Evolutionary conservation across 2,113 vertebrate species (phyloP), one percentile per base, ranked within the genome.

Genomic region (Tamias sibiricus): DNA sequence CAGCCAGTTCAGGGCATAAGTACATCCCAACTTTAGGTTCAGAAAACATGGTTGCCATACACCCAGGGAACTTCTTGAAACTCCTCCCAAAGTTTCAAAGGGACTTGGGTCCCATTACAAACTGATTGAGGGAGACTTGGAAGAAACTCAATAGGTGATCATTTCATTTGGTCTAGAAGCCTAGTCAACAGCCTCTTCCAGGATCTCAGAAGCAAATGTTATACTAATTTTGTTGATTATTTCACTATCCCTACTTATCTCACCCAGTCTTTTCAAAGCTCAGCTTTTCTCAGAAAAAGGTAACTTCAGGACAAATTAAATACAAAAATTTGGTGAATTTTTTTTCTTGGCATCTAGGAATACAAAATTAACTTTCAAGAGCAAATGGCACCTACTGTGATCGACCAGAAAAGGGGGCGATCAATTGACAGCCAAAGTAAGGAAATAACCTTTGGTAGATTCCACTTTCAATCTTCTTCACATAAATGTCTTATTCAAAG

Each of bases 331-430:
- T 71, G 30, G 42, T n/a, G 20, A 95, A 95, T 72, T 44, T 82
- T 30, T 87, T 12, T 69, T 97, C n/a, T 72, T 85, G 47, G 54
- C 16, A 81, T 62, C 37, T 80, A 85, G 92, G 30, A 91, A 54
- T 40, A 77, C 19, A 26, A 88, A 85, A 88, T 81, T 82, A 68
- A 90, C 92, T 90, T 96, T 93, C 44, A 91, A 86, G 32, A 94
- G 28, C 32, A 79, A 83, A 83, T 52, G 57, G 28, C 59, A 9
- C 57, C 59, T 59, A 72, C 26, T 52, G 7, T 37, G 32, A 62
- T 16, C 72, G 44, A 75, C 12, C 1, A 19, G 62, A 69, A 85
- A 79, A 4, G 11, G 30, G 1, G 7, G 12, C 49, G 32, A 6
- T n/a, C 10, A 90, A n/a, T n/a, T n/a, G 42, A 40, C 47, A 47